Base-by-base conservation (phyloP, 2,888 invertebrate genomes). In the Hirtodrosophila trivittata region DNA sequence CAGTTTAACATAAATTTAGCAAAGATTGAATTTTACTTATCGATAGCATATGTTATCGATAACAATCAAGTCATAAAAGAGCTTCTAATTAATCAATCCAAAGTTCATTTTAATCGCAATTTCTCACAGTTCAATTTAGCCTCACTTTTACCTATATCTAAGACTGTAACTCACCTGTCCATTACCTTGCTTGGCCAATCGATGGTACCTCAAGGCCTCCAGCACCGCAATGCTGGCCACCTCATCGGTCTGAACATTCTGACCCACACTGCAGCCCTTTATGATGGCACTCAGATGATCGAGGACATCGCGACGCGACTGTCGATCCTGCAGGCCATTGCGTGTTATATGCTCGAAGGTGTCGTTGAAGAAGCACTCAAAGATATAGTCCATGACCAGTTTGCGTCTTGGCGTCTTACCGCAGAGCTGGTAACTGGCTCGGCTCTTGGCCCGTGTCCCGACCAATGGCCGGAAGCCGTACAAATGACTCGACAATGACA, bases 261-360 rank as follows among this genome's bases (percentile, higher is more conserved):
- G 90, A 2, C 91, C 91, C 64, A 87, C 88, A 71, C 90, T 90
- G 88, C 95, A 95, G 64, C 95, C 96, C 77, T 94, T 92, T 72
- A 96, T 96, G 43, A 96, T 93, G 12, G 95, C 94, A 85, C 94
- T 95, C 80, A 96, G 94, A 90, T 95, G 96, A 87, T 95, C 94
- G 49, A 95, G 94, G 45, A 96, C 91, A 81, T 94, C 93, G 28
- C 93, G 92, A 28, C 96, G 92, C 77, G 94, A 95, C 77, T 93
- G 93, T 21, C 95, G 92, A 46, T 94, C 94, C 73, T 94, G 94
- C 47, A 96, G 91, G 74, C 94, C 93, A 89, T 94, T 95, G 7
- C 96, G 93, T 47, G 95, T 94, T 88, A 95, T 91, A 76, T 93
- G 93, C 74, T 92, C 91, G 86, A 96, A 95, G 41, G 95, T 93